Conservation (phyloP, 2,113 vertebrate species). For the Antigone vipio region DNA sequence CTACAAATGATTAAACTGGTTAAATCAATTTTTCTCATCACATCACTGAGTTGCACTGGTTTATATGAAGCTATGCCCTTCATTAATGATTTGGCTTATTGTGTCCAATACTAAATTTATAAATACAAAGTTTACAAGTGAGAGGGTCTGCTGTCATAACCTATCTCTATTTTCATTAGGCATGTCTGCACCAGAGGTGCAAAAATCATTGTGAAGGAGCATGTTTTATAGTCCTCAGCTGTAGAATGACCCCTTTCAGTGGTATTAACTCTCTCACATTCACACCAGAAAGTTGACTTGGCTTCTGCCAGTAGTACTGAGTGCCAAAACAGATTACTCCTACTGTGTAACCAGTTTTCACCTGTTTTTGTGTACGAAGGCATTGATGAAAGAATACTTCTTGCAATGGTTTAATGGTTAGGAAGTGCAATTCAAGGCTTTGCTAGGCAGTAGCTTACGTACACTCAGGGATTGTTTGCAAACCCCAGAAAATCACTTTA, state of each 20-base stretch:
- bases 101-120: neutral
- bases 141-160: neutral
- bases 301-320: neutral
- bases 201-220: neutral
- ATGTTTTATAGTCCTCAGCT: neutral
- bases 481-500: neutral
- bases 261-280: neutral
- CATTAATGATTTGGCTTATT: neutral
- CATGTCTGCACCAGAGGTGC: neutral
- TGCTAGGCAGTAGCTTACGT: neutral
- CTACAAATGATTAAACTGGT: neutral
- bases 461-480: neutral
- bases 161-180: neutral
- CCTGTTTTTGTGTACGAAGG: neutral
- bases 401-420: neutral
- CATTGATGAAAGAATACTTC: constrained; percentile 27
- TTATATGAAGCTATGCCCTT: neutral
- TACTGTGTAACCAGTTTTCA: constrained; percentile 34
- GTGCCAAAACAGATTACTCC: constrained; percentile 26
- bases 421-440: neutral
- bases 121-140: neutral
- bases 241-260: neutral
- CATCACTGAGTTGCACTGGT: neutral
- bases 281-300: constrained; percentile 13
- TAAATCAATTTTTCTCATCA: neutral